Evolutionary conservation across 2,888 invertebrate genomes (phyloP).

Genomic region (Mythimna vitellina): DNA sequence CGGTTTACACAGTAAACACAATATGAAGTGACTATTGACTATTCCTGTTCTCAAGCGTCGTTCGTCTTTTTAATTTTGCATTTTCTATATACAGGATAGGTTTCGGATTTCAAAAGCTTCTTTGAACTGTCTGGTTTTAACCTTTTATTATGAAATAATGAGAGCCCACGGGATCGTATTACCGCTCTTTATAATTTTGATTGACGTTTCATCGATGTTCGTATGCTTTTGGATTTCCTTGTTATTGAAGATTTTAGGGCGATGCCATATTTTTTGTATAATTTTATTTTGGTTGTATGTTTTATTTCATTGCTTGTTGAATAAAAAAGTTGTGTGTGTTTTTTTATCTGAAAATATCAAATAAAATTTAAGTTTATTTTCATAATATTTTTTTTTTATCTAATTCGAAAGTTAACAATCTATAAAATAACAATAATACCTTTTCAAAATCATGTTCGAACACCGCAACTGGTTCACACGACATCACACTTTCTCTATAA

Average conservation of each 20-base stretch:
- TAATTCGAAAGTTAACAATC: neutral
- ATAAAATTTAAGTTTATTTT: neutral
- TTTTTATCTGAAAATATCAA: slow-evolving; percentile 5
- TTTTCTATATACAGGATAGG: slow-evolving; percentile 83
- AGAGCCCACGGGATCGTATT: slow-evolving; percentile 78
- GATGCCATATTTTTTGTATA: neutral
- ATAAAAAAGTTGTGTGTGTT: neutral
- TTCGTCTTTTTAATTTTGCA: slow-evolving; percentile 86
- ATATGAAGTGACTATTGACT: slow-evolving; percentile 90
- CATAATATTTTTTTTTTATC: neutral
- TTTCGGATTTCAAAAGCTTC: slow-evolving; percentile 84
- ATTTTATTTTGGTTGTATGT: neutral
- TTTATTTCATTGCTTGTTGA: neutral
- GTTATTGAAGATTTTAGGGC: slow-evolving; percentile 50
- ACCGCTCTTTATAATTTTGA: slow-evolving; percentile 77
- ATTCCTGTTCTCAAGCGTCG: slow-evolving; percentile 85
- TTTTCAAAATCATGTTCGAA: slow-evolving; percentile 28
- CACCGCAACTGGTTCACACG: slow-evolving; percentile 19
- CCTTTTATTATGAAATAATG: slow-evolving; percentile 83
- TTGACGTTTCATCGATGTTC: slow-evolving; percentile 77
- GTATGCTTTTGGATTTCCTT: slow-evolving; percentile 65
- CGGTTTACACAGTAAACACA: slow-evolving; percentile 88
- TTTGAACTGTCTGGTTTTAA: slow-evolving; percentile 77
- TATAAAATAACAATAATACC: slow-evolving; percentile 20
- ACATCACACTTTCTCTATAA: slow-evolving; percentile 46